Percentiles rank a stretch among this genome's conserved stretches.
These are phyloP conservation scores for Pocillopora verrucosa DNA, from an alignment of 64 coral and sea anemone species.

Conservation along the genomic window DNA sequence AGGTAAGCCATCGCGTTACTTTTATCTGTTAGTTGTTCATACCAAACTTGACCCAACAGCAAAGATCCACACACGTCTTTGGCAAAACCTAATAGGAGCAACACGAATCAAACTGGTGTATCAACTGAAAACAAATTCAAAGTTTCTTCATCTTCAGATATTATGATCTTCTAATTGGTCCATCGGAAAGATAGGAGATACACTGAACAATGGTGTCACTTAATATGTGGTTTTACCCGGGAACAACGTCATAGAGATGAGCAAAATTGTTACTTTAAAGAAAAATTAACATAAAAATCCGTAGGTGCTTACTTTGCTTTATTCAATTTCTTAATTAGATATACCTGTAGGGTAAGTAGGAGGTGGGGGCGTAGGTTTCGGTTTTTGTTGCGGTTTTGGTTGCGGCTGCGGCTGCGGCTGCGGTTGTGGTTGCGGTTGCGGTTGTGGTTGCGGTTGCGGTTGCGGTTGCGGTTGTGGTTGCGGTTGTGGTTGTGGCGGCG, in stretches of 20 bases:
- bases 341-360: constrained; percentile 24
- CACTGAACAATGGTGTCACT: too few species aligned
- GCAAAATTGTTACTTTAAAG: too few species aligned
- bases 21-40: constrained; percentile 56
- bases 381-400: neutral
- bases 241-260: too few species aligned
- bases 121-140: too few species aligned
- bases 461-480: neutral
- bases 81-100: constrained; percentile 10
- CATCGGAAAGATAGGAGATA: too few species aligned
- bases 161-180: too few species aligned
- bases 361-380: neutral
- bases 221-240: too few species aligned
- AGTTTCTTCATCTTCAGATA: too few species aligned
- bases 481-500: neutral
- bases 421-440: neutral
- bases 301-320: too few species aligned
- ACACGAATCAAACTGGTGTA: too few species aligned
- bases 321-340: neutral
- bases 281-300: too few species aligned
- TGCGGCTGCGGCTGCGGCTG: constrained; percentile 4
- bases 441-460: neutral
- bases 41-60: constrained; percentile 67
- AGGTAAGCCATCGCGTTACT: neutral
- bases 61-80: constrained; percentile 66